These are phyloP conservation scores for Leucoma salicis DNA, from an alignment of 2,888 invertebrate genomes.

Conservation along the genomic window DNA sequence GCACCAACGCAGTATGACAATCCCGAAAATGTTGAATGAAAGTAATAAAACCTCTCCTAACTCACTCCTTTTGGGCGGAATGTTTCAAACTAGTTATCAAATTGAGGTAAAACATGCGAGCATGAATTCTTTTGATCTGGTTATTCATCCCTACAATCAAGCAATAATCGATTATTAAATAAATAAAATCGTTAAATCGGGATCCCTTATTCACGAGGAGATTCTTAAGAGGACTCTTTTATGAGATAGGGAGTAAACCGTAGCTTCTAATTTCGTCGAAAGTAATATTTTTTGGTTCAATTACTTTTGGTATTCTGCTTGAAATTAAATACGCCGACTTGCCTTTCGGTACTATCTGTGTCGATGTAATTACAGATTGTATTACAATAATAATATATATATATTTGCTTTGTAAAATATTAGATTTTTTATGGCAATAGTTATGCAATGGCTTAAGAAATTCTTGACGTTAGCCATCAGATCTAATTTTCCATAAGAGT, in stretches of 20 bases:
- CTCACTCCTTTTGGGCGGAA: slow-evolving; percentile 52
- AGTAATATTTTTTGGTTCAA: slow-evolving; percentile 32
- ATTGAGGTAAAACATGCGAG: slow-evolving; percentile 68
- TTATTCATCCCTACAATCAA: slow-evolving; percentile 64
- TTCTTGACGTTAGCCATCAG: too few relatives aligned
- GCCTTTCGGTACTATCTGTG: too few relatives aligned
- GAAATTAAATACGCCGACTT: too few relatives aligned
- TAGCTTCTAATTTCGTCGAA: slow-evolving; percentile 38
- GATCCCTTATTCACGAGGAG: slow-evolving; percentile 53
- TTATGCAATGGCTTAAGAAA: too few relatives aligned
- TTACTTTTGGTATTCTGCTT: slow-evolving; percentile 20
- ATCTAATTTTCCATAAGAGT: too few relatives aligned
- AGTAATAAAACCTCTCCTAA: slow-evolving; percentile 49
- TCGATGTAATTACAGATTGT: too few relatives aligned
- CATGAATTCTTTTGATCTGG: slow-evolving; percentile 77
- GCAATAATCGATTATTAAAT: slow-evolving; percentile 78
- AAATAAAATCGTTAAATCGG: slow-evolving; percentile 66
- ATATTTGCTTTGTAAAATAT: too few relatives aligned
- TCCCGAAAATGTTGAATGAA: too few relatives aligned
- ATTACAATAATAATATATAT: too few relatives aligned
- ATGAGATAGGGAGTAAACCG: slow-evolving; percentile 53
- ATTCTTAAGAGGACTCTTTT: slow-evolving; percentile 60
- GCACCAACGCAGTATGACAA: too few relatives aligned
- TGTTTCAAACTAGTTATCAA: slow-evolving; percentile 70
- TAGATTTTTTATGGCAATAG: too few relatives aligned